These are phyloP conservation scores for Drosophila gaucha DNA, from an alignment of 2,888 invertebrate genomes.

Conservation along the genomic window DNA sequence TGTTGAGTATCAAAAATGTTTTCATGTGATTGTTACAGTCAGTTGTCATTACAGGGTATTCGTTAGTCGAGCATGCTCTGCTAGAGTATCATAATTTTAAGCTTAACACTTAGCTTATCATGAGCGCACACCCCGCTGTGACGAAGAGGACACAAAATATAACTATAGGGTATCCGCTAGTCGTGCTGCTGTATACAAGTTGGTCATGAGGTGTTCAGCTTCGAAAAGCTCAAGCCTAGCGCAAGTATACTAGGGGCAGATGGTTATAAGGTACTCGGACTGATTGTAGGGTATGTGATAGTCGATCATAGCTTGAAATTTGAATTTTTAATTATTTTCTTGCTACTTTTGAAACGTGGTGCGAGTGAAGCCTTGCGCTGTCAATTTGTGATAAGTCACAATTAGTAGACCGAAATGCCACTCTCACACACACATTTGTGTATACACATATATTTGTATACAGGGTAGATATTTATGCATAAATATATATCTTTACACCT, in stretches of 20 bases:
- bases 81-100: background rate
- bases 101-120: too few relatives aligned
- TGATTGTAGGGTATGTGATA: background rate
- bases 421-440: slow-evolving; percentile 3
- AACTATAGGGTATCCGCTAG: background rate
- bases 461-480: background rate
- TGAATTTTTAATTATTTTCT: background rate
- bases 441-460: background rate
- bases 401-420: slow-evolving; percentile 28
- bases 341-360: slow-evolving; percentile 1
- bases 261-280: background rate
- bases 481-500: background rate
- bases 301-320: background rate
- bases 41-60: slow-evolving; percentile 1
- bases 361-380: slow-evolving; percentile 21
- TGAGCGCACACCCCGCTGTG: too few relatives aligned
- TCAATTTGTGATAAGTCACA: slow-evolving; percentile 39
- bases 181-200: background rate
- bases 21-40: too few relatives aligned
- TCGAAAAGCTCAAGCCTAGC: background rate
- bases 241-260: background rate
- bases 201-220: too few relatives aligned
- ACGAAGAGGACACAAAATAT: too few relatives aligned
- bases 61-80: background rate
- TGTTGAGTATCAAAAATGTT: too few relatives aligned